These are phyloP conservation scores for Mythimna ferrago DNA, from an alignment of 2,888 invertebrate genomes.

Conservation along the genomic window DNA sequence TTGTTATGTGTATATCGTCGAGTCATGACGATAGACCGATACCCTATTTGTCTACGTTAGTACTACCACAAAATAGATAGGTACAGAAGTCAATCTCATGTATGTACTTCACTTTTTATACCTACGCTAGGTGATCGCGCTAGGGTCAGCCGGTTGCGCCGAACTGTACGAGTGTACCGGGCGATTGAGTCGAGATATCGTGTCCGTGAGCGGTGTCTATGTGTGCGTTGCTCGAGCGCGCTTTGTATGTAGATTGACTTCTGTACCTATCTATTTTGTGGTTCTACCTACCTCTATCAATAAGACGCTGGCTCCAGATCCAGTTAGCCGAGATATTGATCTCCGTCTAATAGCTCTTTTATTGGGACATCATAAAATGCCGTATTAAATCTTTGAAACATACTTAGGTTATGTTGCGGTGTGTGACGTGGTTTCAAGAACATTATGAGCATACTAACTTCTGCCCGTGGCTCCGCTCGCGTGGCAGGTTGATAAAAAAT, in stretches of 20 bases:
- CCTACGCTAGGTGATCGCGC: no score
- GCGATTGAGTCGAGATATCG: no score
- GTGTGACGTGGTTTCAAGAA: background rate
- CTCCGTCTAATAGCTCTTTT: slow-evolving; percentile 72
- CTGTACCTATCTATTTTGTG: no score
- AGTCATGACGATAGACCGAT: slow-evolving; percentile 5
- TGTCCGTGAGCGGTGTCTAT: no score
- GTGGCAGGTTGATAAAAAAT: background rate
- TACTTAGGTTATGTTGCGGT: slow-evolving; percentile 38
- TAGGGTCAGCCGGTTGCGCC: no score
- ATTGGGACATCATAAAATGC: slow-evolving; percentile 71
- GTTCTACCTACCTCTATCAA: background rate
- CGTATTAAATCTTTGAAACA: slow-evolving; percentile 65
- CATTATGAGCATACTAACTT: background rate
- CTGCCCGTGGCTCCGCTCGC: no score
- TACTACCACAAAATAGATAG: background rate
- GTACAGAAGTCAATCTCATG: no score
- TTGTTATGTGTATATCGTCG: background rate
- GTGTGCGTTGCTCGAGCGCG: no score
- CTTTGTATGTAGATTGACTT: no score
- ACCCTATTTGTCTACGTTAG: background rate
- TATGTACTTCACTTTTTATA: no score
- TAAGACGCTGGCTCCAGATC: slow-evolving; percentile 14
- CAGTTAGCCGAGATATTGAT: slow-evolving; percentile 62
- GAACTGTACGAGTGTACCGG: no score